These are phyloP conservation scores for Scolanthus callimorphus DNA, from an alignment of 92 coral and sea anemone genomes.

Conservation along the genomic window DNA sequence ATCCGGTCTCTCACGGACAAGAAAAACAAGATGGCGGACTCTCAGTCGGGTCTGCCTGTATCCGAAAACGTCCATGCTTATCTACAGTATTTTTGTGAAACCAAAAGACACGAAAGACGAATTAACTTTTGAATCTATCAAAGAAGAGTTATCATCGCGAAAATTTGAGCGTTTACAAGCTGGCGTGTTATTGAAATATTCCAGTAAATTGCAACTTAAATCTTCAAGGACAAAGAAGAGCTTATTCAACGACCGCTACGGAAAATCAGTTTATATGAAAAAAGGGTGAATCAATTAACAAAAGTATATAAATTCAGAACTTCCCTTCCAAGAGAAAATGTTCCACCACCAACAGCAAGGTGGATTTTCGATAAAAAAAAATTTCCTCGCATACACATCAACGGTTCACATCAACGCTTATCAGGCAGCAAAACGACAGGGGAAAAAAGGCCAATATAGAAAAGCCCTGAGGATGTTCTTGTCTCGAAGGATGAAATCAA, in stretches of 20 bases:
- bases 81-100: neutral
- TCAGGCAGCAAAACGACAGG: constrained; percentile 29
- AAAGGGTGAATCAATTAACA: too few species aligned
- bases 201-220: constrained; percentile 30
- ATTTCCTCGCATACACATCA: too few species aligned
- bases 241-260: constrained; percentile 22
- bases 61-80: neutral
- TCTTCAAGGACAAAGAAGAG: constrained; percentile 34
- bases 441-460: constrained; percentile 39
- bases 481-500: constrained; percentile 39
- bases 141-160: constrained; percentile 15
- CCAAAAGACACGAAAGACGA: constrained; percentile 6
- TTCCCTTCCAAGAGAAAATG: constrained; percentile 29
- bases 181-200: constrained; percentile 33
- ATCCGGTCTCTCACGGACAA: constrained; percentile 19
- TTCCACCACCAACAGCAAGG: constrained; percentile 43
- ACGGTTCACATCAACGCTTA: too few species aligned
- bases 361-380: constrained; percentile 28
- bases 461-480: constrained; percentile 43
- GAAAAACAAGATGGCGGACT: constrained; percentile 1
- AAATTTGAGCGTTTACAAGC: constrained; percentile 18
- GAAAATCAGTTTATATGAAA: too few species aligned
- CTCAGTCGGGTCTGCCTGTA: neutral
- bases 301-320: too few species aligned
- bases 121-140: constrained; percentile 28